Base-by-base conservation (phyloP, 2,113 vertebrate genomes). In the Antechinus flavipes region DNA sequence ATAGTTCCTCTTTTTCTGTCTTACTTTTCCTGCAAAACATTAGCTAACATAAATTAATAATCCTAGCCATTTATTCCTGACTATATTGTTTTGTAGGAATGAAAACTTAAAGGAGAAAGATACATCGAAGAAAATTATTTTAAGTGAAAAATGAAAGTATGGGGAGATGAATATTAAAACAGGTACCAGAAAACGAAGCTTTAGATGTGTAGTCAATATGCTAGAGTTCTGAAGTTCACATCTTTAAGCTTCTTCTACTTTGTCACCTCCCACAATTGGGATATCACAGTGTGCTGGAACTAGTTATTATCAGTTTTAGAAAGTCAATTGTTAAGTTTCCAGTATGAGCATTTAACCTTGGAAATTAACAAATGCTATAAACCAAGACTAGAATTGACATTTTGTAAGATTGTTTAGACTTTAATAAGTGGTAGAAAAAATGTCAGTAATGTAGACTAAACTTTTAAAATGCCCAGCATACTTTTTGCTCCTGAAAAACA, bases 201-300 rank as follows among this genome's bases (percentile, higher is more conserved):
- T 52, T 95, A 94, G 49, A 96, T 35, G 89, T 76, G 49, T 50
- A 94, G 56, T 84, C 9, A 52, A 90, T 26, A n/a, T 22, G 16
- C n/a, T 16, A 84, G n/a, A 4, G 68, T 22, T 42, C 11, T 30
- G 3, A 68, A 68, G 30, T 22, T 84, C 16, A 42, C 1, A n/a
- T 22, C 19, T 42, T 84, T 42, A 84, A 84, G n/a, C 35, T 84
- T 42, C 6, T 42, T 42, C 35, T 68, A 68, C 12, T 42, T 16
- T 35, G 22, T 84, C 19, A 84, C 16, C n/a, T 84, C 7, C 68
- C 35, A 84, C 68, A 42, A 23, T 19, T 84, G 35, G 16, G 16
- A 22, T 42, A 84, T 22, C 35, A n/a, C 0, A 19, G 1, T 84
- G n/a, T 84, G 1, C 6, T 84, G n/a, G 68, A 84, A 27, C 35